These are phyloP conservation scores for Potamilus streckersoni DNA, from an alignment of 1,140 invertebrate species.

Conservation along the genomic window DNA sequence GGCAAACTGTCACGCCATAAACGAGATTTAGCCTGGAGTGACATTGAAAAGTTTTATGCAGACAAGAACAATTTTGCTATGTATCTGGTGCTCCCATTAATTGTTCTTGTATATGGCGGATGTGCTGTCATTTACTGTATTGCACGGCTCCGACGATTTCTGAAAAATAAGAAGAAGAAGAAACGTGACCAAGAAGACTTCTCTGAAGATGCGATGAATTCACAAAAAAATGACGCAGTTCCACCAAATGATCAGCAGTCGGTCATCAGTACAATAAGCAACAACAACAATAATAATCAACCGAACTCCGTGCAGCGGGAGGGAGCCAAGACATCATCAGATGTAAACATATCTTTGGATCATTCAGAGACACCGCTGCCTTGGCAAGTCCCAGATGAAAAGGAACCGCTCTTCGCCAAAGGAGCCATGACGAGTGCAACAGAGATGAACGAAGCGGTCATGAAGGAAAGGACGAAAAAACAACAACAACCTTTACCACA, in stretches of 20 bases:
- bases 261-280: neutral
- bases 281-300: constrained; percentile 4
- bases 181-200: constrained; percentile 10
- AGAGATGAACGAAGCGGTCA: neutral
- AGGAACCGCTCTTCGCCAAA: neutral
- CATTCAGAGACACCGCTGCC: constrained; percentile 22
- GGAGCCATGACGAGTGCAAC: neutral
- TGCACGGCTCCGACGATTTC: constrained; percentile 37
- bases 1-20: constrained; percentile 3
- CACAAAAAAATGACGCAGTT: neutral
- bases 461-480: neutral
- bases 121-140: constrained; percentile 54
- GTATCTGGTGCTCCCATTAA: constrained; percentile 50
- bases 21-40: constrained; percentile 27
- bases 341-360: constrained; percentile 29
- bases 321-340: constrained; percentile 19
- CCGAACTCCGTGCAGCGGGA: neutral
- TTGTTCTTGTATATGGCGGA: constrained; percentile 54
- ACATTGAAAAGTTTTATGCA: constrained; percentile 46
- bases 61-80: constrained; percentile 58
- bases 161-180: constrained; percentile 29
- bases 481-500: neutral
- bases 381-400: constrained; percentile 33
- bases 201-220: constrained; percentile 8
- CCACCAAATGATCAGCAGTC: neutral